phyloP scores from a whole-genome alignment of 2,113 vertebrate species.

The Papio anubis region DNA sequence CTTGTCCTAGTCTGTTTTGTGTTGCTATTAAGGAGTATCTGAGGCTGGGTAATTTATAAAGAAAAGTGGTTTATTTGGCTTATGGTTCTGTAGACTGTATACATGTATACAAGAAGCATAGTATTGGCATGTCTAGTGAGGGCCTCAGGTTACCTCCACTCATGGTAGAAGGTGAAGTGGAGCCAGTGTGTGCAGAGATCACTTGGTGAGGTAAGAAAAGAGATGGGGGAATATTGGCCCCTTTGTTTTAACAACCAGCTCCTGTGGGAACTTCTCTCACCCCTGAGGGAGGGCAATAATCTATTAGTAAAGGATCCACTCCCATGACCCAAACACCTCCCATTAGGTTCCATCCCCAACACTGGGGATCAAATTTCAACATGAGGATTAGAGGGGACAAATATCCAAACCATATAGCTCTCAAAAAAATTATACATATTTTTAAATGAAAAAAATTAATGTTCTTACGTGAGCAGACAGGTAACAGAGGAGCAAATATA shows the following conservation, averaged over 20 bases:
- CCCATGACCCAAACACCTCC: not conserved
- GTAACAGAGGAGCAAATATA: not conserved
- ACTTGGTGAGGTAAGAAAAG: not conserved
- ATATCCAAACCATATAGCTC: not conserved
- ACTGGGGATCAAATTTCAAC: not conserved
- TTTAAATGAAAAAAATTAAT: not conserved
- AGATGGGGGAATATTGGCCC: not conserved
- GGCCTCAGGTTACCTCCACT: not conserved
- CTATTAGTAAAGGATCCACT: not conserved
- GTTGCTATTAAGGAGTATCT: not conserved
- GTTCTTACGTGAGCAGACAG: not conserved
- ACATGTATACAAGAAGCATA: not conserved
- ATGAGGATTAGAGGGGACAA: not conserved
- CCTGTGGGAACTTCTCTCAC: not conserved
- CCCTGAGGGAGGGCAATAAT: not conserved
- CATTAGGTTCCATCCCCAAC: not conserved
- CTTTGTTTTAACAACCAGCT: not conserved
- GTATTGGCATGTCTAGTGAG: not conserved
- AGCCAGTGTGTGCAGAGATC: not conserved
- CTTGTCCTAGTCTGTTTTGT: not conserved
- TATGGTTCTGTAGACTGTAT: not conserved
- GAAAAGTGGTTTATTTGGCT: not conserved
- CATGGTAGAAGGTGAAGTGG: not conserved
- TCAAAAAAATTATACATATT: not conserved
- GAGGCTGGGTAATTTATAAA: not conserved